These are phyloP conservation scores for Mesitornis unicolor DNA, from an alignment of 2,113 vertebrate species.

Conservation along the genomic window DNA sequence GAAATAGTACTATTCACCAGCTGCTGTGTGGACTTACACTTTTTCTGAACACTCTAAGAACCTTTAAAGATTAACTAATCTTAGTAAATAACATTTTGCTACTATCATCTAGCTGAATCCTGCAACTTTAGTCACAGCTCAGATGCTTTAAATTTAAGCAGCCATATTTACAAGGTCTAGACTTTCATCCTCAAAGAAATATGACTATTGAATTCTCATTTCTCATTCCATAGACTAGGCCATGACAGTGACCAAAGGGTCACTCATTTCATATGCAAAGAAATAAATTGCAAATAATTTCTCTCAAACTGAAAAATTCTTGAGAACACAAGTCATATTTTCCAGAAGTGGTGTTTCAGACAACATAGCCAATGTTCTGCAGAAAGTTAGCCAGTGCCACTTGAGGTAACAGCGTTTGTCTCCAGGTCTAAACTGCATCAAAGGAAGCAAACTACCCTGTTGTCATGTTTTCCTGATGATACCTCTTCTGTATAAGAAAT, in stretches of 20 bases:
- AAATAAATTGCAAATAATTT: neutral
- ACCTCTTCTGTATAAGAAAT: neutral
- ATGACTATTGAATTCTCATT: neutral
- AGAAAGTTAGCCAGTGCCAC: neutral
- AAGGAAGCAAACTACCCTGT: neutral
- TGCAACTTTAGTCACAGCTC: neutral
- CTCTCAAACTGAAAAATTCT: neutral
- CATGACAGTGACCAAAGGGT: neutral
- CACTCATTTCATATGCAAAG: neutral
- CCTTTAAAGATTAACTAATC: neutral
- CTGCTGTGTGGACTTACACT: neutral
- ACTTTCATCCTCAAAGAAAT: neutral
- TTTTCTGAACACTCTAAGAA: neutral
- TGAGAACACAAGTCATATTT: neutral
- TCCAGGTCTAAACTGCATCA: neutral
- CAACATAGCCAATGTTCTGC: neutral
- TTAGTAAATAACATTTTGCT: neutral
- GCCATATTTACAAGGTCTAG: neutral
- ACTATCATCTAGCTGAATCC: neutral
- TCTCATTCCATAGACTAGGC: neutral
- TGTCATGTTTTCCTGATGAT: neutral
- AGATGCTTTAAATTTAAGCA: constrained; percentile 5
- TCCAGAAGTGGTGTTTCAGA: neutral
- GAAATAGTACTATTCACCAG: neutral
- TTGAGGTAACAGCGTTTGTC: neutral